Conservation (phyloP, 2,888 invertebrate genomes). For the Lasioglossum pauxillum region DNA sequence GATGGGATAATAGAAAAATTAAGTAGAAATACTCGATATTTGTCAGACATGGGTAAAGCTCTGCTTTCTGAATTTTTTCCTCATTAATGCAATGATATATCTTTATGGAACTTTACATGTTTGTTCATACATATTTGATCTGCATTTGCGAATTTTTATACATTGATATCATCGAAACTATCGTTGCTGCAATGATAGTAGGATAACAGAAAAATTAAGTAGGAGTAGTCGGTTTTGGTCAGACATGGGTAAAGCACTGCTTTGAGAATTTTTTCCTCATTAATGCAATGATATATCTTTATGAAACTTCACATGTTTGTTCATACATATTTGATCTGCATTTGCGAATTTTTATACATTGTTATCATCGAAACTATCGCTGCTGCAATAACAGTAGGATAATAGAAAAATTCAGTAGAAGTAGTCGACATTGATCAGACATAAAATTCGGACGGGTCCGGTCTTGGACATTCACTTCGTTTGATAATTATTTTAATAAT, state of each 20-base stretch:
- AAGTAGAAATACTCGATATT: not conserved
- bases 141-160: not conserved
- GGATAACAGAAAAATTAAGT: not conserved
- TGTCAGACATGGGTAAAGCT: not conserved
- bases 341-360: not conserved
- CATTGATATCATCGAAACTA: not conserved
- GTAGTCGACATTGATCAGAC: not conserved
- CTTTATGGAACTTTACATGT: not conserved
- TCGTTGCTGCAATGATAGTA: not conserved
- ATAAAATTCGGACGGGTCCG: not conserved
- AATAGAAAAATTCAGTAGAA: not conserved
- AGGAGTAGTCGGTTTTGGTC: not conserved
- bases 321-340: not conserved
- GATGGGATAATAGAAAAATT: not conserved
- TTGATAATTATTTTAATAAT: not conserved
- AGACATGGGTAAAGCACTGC: not conserved
- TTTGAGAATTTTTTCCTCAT: not conserved
- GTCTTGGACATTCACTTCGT: not conserved
- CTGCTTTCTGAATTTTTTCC: not conserved
- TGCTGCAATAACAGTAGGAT: not conserved
- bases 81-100: not conserved
- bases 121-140: not conserved
- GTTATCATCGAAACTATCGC: not conserved
- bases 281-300: not conserved
- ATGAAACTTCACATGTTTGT: not conserved